These are phyloP conservation scores for Atta colombica DNA, from an alignment of 1,140 invertebrate genomes.

Conservation along the genomic window DNA sequence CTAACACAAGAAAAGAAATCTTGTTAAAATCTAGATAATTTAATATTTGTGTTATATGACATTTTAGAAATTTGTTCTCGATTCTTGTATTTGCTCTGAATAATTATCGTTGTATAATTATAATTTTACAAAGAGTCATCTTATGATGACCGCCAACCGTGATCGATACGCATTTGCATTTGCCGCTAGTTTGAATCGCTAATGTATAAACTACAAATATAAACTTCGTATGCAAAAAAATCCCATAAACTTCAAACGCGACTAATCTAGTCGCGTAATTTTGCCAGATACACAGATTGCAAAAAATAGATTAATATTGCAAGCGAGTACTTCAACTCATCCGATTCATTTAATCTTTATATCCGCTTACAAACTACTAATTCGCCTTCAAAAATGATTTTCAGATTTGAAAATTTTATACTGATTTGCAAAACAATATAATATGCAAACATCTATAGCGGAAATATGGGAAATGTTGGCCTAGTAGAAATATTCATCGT, in stretches of 20 bases:
- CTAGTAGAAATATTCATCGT: background rate
- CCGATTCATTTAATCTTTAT: background rate
- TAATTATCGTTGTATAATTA: background rate
- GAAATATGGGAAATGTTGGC: background rate
- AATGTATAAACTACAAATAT: background rate
- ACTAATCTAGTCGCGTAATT: conserved; percentile 36
- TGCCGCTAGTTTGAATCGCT: background rate
- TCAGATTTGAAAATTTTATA: background rate
- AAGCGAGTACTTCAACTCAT: conserved; percentile 23
- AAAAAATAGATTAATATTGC: conserved; percentile 64
- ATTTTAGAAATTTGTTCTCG: background rate
- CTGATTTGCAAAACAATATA: background rate
- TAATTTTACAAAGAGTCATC: conserved; percentile 5
- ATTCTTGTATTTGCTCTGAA: background rate
- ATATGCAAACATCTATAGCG: background rate
- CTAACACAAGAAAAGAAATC: background rate
- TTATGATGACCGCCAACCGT: background rate
- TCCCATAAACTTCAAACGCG: conserved; percentile 21
- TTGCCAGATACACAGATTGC: background rate
- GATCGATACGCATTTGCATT: conserved; percentile 35
- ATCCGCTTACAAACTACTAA: conserved; percentile 48
- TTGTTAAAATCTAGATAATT: background rate
- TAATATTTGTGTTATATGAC: background rate
- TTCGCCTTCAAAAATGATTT: conserved; percentile 39
- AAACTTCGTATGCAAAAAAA: background rate